A percentile compares a stretch with the other conserved stretches of the same genome.
These are phyloP conservation scores for Sitophilus oryzae DNA, from an alignment of 1,140 invertebrate species.

Conservation along the genomic window DNA sequence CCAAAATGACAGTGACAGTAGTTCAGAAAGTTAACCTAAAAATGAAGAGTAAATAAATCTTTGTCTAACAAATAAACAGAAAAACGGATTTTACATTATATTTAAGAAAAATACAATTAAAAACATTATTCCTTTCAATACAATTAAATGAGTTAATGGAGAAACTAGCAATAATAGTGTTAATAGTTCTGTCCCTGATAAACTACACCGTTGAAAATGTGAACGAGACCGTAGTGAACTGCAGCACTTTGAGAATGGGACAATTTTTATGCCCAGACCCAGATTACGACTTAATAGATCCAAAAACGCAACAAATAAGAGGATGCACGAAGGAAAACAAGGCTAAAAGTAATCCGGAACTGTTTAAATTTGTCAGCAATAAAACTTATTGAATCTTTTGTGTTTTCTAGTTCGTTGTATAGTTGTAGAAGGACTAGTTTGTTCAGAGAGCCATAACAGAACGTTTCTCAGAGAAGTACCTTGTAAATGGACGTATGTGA, in stretches of 20 bases:
- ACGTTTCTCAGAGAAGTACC: conserved; percentile 77
- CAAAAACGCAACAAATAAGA: conserved; percentile 79
- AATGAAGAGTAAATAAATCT: too few relatives aligned
- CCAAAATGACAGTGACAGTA: too few relatives aligned
- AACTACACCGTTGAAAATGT: background rate
- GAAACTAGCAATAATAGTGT: background rate
- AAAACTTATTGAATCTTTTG: background rate
- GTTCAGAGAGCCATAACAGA: conserved; percentile 70
- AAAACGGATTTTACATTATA: too few relatives aligned
- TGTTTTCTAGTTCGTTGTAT: conserved; percentile 68
- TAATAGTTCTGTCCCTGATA: conserved; percentile 1
- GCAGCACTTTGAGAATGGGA: conserved; percentile 68
- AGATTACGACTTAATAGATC: conserved; percentile 70
- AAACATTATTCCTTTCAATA: too few relatives aligned
- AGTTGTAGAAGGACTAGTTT: conserved; percentile 75
- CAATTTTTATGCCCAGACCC: conserved; percentile 85
- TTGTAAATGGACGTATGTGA: conserved; percentile 89
- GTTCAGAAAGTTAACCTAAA: too few relatives aligned
- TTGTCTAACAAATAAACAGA: too few relatives aligned
- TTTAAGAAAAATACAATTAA: background rate
- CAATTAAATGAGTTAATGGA: too few relatives aligned
- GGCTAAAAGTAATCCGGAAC: conserved; percentile 58
- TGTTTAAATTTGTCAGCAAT: background rate
- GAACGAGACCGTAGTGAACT: conserved; percentile 46
- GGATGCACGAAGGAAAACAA: conserved; percentile 75